phyloP scores from a whole-genome alignment of 2,113 vertebrate species.

The Canis aureus region DNA sequence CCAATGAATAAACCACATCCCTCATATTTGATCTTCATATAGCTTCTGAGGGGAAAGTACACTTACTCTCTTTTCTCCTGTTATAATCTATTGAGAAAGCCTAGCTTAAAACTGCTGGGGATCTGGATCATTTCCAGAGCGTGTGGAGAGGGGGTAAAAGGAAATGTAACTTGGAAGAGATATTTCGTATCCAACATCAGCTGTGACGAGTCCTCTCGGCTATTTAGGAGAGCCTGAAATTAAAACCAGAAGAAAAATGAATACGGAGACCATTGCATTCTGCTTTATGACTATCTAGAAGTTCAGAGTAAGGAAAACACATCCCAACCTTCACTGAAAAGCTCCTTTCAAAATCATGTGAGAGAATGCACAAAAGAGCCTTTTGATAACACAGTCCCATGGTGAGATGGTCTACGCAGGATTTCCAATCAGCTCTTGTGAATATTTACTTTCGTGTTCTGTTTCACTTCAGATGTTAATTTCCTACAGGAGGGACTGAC shows the following conservation, averaged over 20 bases:
- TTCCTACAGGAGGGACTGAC: neutral
- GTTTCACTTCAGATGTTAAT: neutral
- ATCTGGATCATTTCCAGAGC: conserved; percentile 95
- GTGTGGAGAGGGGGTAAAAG: conserved; percentile 92
- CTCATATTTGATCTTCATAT: neutral
- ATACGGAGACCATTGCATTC: neutral
- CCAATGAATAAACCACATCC: neutral
- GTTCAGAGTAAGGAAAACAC: neutral
- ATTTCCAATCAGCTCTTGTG: neutral
- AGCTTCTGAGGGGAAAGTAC: conserved; percentile 50
- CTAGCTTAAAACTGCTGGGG: conserved; percentile 95
- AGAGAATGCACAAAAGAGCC: neutral
- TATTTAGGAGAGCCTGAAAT: conserved; percentile 92
- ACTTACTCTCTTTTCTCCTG: neutral
- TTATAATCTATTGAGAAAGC: conserved; percentile 94
- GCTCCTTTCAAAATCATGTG: neutral
- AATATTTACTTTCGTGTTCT: neutral
- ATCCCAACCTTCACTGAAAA: neutral
- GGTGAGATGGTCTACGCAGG: neutral
- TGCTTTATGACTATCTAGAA: neutral
- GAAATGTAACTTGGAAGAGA: conserved; percentile 97
- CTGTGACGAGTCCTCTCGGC: conserved; percentile 91
- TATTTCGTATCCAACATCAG: conserved; percentile 95
- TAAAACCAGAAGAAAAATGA: conserved; percentile 72
- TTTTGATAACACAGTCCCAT: neutral